Percentiles rank a stretch among this genome's conserved stretches.
These are phyloP conservation scores for Phaethon lepturus DNA, from an alignment of 2,113 vertebrate species.

Conservation along the genomic window DNA sequence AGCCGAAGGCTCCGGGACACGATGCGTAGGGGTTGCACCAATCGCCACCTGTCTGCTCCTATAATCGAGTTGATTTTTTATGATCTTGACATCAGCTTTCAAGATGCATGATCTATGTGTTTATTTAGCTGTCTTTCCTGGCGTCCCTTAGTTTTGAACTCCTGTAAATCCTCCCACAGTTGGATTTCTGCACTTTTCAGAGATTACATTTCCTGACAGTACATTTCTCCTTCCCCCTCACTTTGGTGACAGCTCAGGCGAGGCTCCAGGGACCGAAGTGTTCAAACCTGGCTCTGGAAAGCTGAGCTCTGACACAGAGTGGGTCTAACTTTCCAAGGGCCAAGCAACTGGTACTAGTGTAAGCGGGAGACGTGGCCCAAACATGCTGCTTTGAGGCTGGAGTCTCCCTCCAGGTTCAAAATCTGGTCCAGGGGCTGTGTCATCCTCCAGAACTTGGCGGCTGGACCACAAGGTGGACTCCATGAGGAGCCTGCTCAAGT, in stretches of 20 bases:
- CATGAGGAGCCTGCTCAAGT: background rate
- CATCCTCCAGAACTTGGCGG: background rate
- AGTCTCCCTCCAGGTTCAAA: background rate
- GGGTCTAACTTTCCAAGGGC: background rate
- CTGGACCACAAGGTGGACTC: background rate
- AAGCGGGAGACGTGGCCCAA: background rate
- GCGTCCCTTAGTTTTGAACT: constrained; percentile 71
- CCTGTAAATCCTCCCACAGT: constrained; percentile 75
- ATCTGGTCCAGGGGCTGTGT: background rate
- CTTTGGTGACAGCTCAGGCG: constrained; percentile 40
- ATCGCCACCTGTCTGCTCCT: constrained; percentile 78
- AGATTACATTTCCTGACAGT: constrained; percentile 72
- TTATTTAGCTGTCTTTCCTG: constrained; percentile 77
- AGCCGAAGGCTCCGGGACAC: constrained; percentile 73
- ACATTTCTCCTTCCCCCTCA: constrained; percentile 70
- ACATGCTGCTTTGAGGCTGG: background rate
- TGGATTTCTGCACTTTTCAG: constrained; percentile 75
- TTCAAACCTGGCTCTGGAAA: constrained; percentile 41
- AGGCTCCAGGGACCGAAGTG: background rate
- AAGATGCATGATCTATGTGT: constrained; percentile 77
- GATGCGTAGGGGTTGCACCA: constrained; percentile 66
- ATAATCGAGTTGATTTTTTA: constrained; percentile 79
- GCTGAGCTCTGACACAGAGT: background rate
- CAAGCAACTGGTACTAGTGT: background rate
- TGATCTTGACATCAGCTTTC: constrained; percentile 76